Percentiles rank a stretch among this genome's conserved stretches.
Conservation (phyloP, 2,888 invertebrate genomes). For the Lepidonotus clava region DNA sequence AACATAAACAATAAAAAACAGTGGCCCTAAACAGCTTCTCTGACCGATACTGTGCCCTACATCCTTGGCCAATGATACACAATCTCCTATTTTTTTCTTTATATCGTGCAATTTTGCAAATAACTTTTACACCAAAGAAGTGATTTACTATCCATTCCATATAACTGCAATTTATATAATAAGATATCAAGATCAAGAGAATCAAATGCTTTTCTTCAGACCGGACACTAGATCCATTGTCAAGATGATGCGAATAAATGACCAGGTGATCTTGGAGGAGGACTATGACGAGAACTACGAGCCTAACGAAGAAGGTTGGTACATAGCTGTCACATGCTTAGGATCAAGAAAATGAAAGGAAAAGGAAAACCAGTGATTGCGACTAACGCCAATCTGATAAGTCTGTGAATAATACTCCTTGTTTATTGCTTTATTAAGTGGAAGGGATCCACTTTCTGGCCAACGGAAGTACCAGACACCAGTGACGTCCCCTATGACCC, state of each 20-base stretch:
- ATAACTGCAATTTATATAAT: background rate
- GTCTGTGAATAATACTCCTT: too few relatives aligned
- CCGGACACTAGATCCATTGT: background rate
- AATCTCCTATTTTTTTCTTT: background rate
- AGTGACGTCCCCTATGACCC: too few relatives aligned
- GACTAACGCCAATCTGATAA: too few relatives aligned
- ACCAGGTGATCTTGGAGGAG: constrained; percentile 79
- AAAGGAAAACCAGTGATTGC: too few relatives aligned
- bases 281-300: constrained; percentile 80
- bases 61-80: background rate
- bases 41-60: background rate
- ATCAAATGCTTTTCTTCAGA: background rate
- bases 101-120: background rate
- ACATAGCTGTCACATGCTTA: too few relatives aligned
- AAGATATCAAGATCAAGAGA: background rate
- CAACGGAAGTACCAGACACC: too few relatives aligned
- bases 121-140: background rate
- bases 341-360: too few relatives aligned
- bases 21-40: too few relatives aligned
- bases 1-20: too few relatives aligned
- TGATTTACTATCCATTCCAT: background rate
- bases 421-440: too few relatives aligned
- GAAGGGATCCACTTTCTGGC: too few relatives aligned
- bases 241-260: constrained; percentile 77
- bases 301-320: constrained; percentile 78